Evolutionary conservation across 2,113 vertebrate genomes (phyloP).

Genomic region (Bubo scandiacus): DNA sequence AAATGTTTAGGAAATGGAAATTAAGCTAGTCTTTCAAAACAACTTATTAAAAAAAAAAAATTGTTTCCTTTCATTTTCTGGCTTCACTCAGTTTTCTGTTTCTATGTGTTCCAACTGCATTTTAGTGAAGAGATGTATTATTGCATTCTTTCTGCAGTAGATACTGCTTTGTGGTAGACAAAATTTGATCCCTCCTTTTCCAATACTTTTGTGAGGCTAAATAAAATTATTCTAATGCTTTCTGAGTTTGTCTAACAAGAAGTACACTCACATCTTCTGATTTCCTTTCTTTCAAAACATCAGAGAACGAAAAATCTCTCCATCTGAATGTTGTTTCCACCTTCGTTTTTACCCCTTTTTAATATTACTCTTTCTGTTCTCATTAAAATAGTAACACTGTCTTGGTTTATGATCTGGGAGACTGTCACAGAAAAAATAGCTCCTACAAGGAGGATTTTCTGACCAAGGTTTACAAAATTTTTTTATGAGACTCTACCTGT

Average conservation of each 20-base stretch:
- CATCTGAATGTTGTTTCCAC: background rate
- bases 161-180: conserved; percentile 13
- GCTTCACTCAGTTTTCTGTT: background rate
- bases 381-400: background rate
- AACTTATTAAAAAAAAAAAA: background rate
- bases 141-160: conserved; percentile 13
- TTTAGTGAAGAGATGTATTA: background rate
- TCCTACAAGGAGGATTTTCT: background rate
- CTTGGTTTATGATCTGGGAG: background rate
- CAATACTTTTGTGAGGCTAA: background rate
- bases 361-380: background rate
- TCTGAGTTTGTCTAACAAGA: background rate
- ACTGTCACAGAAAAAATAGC: background rate
- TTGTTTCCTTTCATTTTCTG: conserved; percentile 1
- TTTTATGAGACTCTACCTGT: background rate
- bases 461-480: background rate
- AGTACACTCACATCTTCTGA: background rate
- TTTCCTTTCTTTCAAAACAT: background rate
- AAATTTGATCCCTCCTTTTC: background rate
- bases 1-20: background rate
- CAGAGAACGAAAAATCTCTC: background rate
- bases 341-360: background rate
- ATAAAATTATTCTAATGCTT: background rate
- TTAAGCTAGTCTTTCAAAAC: conserved; percentile 4
- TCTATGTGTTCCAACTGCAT: background rate